Evolutionary conservation across 2,888 invertebrate genomes (phyloP).

Genomic region (Brachypalpus laphriformis): DNA sequence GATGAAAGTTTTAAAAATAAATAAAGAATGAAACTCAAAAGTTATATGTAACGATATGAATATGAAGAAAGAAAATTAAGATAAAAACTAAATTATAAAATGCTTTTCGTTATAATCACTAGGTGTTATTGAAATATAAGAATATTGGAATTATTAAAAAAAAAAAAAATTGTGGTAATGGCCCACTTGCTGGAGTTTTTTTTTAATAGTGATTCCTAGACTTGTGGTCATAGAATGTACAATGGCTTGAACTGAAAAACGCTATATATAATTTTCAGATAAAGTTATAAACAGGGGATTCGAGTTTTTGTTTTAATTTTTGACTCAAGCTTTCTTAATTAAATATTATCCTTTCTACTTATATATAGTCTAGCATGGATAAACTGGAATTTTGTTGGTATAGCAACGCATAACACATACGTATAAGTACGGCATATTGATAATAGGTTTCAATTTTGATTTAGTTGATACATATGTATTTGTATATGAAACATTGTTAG

Average conservation of each 20-base stretch:
- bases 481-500: too few relatives aligned
- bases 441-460: too few relatives aligned
- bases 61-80: slow-evolving; percentile 43
- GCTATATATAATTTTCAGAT: too few relatives aligned
- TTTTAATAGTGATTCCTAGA: slow-evolving; percentile 17
- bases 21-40: slow-evolving; percentile 2
- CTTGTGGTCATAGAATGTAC: slow-evolving; percentile 31
- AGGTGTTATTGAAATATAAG: slow-evolving; percentile 17
- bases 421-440: too few relatives aligned
- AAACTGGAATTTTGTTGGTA: too few relatives aligned
- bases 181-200: slow-evolving; percentile 5
- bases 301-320: too few relatives aligned
- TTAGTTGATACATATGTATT: too few relatives aligned
- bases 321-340: too few relatives aligned
- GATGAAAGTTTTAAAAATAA: slow-evolving; percentile 50
- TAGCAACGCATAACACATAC: too few relatives aligned
- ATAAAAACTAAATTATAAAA: slow-evolving; percentile 19
- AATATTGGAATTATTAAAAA: slow-evolving; percentile 28
- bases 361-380: too few relatives aligned
- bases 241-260: slow-evolving; percentile 31
- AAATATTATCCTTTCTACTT: too few relatives aligned
- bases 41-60: slow-evolving; percentile 51
- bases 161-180: background rate
- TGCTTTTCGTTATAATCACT: slow-evolving; percentile 26
- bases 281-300: too few relatives aligned